phyloP scores from a whole-genome alignment of 1,140 invertebrate genomes.

The Habropoda laboriosa region DNA sequence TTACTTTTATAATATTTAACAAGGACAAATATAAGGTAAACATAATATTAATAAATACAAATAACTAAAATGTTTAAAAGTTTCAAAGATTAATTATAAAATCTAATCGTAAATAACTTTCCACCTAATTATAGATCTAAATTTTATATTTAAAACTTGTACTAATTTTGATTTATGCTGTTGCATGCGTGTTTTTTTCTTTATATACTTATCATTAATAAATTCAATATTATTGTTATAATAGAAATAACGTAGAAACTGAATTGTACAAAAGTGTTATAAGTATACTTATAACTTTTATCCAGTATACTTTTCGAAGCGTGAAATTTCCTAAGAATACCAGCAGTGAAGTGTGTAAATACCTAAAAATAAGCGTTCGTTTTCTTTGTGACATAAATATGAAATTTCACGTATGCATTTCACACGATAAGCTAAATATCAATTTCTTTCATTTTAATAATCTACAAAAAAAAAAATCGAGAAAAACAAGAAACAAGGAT shows the following conservation, averaged over 20 bases:
- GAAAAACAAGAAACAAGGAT: background rate
- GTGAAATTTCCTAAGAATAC: constrained; percentile 35
- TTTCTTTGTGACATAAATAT: constrained; percentile 17
- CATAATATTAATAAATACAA: too few species aligned
- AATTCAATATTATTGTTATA: background rate
- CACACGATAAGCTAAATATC: background rate
- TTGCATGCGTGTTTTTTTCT: background rate
- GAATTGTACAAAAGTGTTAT: background rate
- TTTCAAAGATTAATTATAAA: background rate
- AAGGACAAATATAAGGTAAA: too few species aligned
- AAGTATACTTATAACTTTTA: background rate
- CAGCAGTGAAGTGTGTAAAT: background rate
- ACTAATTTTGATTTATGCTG: too few species aligned
- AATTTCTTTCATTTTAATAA: background rate
- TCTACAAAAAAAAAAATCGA: background rate
- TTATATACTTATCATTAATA: background rate
- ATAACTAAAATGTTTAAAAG: background rate
- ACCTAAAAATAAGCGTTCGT: constrained; percentile 19
- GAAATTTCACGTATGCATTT: background rate
- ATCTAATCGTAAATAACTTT: background rate
- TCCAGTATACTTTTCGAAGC: background rate
- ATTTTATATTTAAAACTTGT: background rate
- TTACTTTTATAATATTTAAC: background rate
- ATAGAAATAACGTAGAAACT: background rate
- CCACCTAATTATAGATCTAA: background rate